Conservation (phyloP, 2,113 vertebrate species). For the Poeciliopsis occidentalis region DNA sequence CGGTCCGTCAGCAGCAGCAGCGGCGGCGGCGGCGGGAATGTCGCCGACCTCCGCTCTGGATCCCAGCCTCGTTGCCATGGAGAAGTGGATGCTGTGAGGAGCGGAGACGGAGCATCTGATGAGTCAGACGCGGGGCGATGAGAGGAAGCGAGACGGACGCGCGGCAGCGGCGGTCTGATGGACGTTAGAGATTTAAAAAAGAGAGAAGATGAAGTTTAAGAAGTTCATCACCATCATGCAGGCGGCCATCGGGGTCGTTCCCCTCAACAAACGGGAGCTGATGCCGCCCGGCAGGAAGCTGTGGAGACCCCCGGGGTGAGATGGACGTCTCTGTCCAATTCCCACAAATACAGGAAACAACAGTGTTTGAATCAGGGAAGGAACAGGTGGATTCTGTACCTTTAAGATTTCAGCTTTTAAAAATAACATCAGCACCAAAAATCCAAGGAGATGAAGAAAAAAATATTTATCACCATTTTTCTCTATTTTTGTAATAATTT, state of each 20-base stretch:
- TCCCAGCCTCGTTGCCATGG: slow-evolving; percentile 21
- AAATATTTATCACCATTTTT: too few relatives aligned
- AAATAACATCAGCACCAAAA: too few relatives aligned
- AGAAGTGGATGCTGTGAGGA: slow-evolving; percentile 26
- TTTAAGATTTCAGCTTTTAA: neutral
- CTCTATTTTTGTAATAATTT: too few relatives aligned
- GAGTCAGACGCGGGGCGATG: slow-evolving; percentile 11
- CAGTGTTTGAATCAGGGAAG: neutral
- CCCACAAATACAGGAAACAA: neutral
- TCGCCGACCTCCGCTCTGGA: neutral
- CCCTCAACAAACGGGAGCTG: slow-evolving; percentile 92
- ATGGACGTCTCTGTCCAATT: slow-evolving; percentile 2
- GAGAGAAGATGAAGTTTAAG: slow-evolving; percentile 89
- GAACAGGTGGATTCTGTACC: neutral
- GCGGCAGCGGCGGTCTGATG: slow-evolving; percentile 13
- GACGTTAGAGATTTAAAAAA: slow-evolving; percentile 11
- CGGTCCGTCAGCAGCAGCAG: slow-evolving; percentile 32
- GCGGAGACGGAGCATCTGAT: slow-evolving; percentile 1
- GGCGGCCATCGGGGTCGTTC: slow-evolving; percentile 89
- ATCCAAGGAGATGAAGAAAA: too few relatives aligned
- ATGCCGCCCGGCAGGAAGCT: slow-evolving; percentile 90
- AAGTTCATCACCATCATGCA: slow-evolving; percentile 94
- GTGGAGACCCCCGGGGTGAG: slow-evolving; percentile 91
- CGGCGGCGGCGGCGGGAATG: neutral
- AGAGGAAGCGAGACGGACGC: slow-evolving; percentile 16